Percentiles rank a stretch among this genome's conserved stretches.
These are phyloP conservation scores for Ctena decussata DNA, from an alignment of 2,888 invertebrate species.

Conservation along the genomic window DNA sequence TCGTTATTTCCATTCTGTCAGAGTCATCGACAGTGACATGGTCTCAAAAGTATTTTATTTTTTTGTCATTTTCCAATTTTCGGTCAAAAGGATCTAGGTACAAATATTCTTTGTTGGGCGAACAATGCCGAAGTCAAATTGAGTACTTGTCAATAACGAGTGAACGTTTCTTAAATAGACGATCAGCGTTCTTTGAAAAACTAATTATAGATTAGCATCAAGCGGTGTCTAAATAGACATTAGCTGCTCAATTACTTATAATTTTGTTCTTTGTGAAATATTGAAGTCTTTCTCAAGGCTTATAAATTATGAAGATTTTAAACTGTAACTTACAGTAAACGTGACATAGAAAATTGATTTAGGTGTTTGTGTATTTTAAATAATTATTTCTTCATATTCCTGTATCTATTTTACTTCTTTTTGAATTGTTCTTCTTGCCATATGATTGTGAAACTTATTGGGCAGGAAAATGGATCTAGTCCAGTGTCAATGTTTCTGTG, in stretches of 20 bases:
- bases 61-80: not conserved
- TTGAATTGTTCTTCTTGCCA: too few species aligned
- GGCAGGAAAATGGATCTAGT: too few species aligned
- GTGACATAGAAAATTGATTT: not conserved
- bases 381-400: not conserved
- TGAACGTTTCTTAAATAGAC: not conserved
- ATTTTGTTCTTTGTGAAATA: not conserved
- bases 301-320: not conserved
- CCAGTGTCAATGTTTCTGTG: too few species aligned
- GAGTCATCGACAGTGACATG: not conserved
- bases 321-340: not conserved
- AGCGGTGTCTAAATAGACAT: not conserved
- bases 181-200: not conserved
- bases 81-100: not conserved
- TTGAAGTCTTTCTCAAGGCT: not conserved
- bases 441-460: too few species aligned
- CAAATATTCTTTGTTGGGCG: not conserved
- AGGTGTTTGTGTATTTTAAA: not conserved
- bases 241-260: slow-evolving; percentile 8
- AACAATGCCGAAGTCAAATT: not conserved
- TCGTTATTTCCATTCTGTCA: not conserved
- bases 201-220: not conserved
- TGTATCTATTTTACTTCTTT: too few species aligned
- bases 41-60: not conserved
- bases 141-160: not conserved